phyloP scores from a whole-genome alignment of 2,113 vertebrate genomes.

The Heloderma charlesbogerti region DNA sequence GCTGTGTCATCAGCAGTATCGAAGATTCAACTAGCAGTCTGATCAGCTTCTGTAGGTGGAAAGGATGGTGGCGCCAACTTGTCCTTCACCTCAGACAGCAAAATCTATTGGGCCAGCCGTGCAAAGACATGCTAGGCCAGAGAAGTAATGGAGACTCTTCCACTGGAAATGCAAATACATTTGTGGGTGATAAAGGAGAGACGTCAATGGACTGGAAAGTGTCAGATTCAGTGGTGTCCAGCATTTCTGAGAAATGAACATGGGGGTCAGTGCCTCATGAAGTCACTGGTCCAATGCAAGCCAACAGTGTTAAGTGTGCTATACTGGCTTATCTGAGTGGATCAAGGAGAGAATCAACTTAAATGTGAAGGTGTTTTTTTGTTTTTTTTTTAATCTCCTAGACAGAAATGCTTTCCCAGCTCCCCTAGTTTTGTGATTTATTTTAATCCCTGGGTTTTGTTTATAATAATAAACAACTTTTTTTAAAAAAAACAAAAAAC shows the following conservation, averaged over 20 bases:
- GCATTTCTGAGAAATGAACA: neutral
- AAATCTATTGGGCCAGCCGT: too few relatives aligned
- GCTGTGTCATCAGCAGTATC: too few relatives aligned
- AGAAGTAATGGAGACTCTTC: too few relatives aligned
- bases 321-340: conserved; percentile 26
- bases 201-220: neutral
- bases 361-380: neutral
- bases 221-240: neutral
- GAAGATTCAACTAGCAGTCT: too few relatives aligned
- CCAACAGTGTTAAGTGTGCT: conserved; percentile 4
- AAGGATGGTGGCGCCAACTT: too few relatives aligned
- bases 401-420: neutral
- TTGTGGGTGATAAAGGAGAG: neutral
- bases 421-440: conserved; percentile 38
- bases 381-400: neutral
- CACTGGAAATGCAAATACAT: neutral
- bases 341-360: conserved; percentile 36
- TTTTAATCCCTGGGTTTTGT: conserved; percentile 28
- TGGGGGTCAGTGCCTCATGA: neutral
- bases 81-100: too few relatives aligned
- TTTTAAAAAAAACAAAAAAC: too few relatives aligned
- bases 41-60: too few relatives aligned
- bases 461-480: conserved; percentile 26
- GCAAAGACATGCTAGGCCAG: too few relatives aligned
- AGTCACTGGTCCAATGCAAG: conserved; percentile 18